Percentiles rank a stretch among this genome's conserved stretches.
These are phyloP conservation scores for Tinamus guttatus DNA, from an alignment of 2,113 vertebrate genomes.

Conservation along the genomic window DNA sequence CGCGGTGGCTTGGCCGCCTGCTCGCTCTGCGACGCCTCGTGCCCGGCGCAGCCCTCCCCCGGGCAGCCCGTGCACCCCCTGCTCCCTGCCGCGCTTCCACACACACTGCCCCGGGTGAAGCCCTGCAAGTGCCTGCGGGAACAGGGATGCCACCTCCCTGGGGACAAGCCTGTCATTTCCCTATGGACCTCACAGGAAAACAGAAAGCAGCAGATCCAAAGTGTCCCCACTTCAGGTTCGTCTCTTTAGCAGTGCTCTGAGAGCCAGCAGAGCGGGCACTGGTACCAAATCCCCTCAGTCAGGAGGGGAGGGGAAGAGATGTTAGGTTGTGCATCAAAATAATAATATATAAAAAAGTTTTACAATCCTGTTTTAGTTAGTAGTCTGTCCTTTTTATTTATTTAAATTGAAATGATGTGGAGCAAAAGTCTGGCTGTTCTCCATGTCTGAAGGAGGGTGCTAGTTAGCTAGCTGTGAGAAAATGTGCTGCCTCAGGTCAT, in stretches of 20 bases:
- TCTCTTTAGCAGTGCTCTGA: background rate
- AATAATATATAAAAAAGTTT: background rate
- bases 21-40: background rate
- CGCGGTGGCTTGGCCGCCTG: background rate
- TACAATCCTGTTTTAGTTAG: background rate
- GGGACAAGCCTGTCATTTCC: background rate
- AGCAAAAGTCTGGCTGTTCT: background rate
- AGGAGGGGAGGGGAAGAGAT: background rate
- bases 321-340: background rate
- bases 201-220: background rate
- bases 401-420: background rate
- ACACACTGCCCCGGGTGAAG: fast-evolving
- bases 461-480: background rate
- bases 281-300: background rate
- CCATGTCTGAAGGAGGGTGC: background rate
- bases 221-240: background rate
- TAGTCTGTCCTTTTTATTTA: background rate
- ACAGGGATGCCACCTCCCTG: background rate
- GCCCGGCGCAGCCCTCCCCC: background rate
- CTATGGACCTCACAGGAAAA: background rate
- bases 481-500: background rate
- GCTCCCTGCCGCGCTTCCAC: background rate
- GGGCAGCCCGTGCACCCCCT: background rate
- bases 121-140: background rate
- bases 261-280: background rate